A percentile compares a stretch with the other conserved stretches of the same genome.
Conservation (phyloP, 2,113 vertebrate species). For the Desmodus rotundus region DNA sequence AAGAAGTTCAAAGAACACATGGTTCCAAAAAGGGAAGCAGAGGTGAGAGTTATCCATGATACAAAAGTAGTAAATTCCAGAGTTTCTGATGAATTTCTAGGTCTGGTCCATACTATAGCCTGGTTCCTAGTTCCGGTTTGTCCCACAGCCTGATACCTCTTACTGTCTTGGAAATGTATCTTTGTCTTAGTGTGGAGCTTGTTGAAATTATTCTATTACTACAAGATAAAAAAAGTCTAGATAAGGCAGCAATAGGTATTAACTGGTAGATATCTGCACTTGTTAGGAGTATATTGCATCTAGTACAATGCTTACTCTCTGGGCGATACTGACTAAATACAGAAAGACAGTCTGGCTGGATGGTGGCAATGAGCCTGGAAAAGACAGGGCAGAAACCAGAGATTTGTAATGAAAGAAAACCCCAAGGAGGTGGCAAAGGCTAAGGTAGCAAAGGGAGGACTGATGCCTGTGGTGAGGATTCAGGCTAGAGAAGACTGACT, state of each 20-base stretch:
- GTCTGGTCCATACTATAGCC: background rate
- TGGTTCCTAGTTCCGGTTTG: background rate
- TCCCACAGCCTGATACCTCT: background rate
- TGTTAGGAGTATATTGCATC: background rate
- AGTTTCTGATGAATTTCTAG: background rate
- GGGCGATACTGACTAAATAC: background rate
- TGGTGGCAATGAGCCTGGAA: background rate
- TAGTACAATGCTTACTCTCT: background rate
- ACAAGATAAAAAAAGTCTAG: background rate
- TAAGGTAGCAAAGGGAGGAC: background rate
- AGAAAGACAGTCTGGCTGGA: background rate
- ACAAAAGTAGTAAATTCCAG: background rate
- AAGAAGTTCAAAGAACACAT: background rate
- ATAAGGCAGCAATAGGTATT: background rate
- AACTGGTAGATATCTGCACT: background rate
- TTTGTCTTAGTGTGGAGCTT: background rate
- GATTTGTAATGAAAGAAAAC: background rate
- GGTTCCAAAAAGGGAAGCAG: background rate
- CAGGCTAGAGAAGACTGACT: background rate
- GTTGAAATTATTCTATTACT: background rate
- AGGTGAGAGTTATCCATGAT: background rate
- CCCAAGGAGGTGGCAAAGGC: background rate
- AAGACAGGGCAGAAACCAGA: background rate
- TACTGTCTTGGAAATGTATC: background rate
- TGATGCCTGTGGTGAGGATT: background rate